These are phyloP conservation scores for Meloidogyne exigua DNA, from an alignment of 1,140 invertebrate species.

Conservation along the genomic window DNA sequence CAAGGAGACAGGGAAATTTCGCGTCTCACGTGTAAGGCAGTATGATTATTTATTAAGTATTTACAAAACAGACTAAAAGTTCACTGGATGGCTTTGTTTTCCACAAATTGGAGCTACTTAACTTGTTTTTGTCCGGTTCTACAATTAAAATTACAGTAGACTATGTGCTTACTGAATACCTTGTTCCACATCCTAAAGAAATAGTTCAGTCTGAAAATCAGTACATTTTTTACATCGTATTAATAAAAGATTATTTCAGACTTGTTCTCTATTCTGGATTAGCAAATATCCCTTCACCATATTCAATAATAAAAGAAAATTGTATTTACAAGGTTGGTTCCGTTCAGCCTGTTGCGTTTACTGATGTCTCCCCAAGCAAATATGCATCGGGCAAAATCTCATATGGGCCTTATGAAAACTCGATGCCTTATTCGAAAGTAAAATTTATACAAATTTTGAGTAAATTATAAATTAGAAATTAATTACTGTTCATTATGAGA, in stretches of 20 bases:
- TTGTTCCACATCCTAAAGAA: constrained; percentile 49
- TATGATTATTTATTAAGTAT: neutral
- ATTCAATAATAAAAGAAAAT: constrained; percentile 48
- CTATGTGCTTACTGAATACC: constrained; percentile 40
- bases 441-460: constrained; percentile 8
- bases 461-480: constrained; percentile 43
- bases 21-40: constrained; percentile 1
- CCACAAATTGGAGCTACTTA: constrained; percentile 55
- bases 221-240: constrained; percentile 37
- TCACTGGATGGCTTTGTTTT: constrained; percentile 16
- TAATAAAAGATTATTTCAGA: constrained; percentile 29
- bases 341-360: constrained; percentile 51
- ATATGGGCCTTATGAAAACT: constrained; percentile 59
- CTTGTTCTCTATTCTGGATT: constrained; percentile 53
- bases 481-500: constrained; percentile 82
- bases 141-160: constrained; percentile 44
- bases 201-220: constrained; percentile 58
- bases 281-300: constrained; percentile 44
- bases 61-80: too few relatives aligned
- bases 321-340: constrained; percentile 45
- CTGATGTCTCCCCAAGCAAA: constrained; percentile 46
- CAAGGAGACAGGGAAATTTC: constrained; percentile 33
- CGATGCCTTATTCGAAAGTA: constrained; percentile 39
- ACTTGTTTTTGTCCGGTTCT: constrained; percentile 41
- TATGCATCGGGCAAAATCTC: constrained; percentile 45